Conservation (phyloP, 1,140 invertebrate species). For the Drosophila baimaii region DNA sequence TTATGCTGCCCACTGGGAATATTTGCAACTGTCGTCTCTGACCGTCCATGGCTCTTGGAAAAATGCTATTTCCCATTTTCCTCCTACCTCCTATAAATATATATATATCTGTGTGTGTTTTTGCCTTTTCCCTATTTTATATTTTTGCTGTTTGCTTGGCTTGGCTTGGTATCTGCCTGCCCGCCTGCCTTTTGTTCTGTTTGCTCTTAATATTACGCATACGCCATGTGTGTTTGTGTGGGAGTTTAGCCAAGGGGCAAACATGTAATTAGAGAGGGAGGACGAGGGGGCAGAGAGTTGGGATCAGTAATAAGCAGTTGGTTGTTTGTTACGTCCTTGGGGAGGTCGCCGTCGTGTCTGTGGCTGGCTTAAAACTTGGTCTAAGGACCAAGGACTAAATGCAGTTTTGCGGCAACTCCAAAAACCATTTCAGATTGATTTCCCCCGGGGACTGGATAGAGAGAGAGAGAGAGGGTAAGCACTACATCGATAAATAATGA, state of each 20-base stretch:
- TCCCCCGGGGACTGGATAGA: constrained; percentile 35
- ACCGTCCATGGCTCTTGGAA: constrained; percentile 8
- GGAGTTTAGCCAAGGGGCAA: constrained; percentile 38
- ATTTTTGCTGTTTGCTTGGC: constrained; percentile 50
- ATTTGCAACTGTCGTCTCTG: constrained; percentile 28
- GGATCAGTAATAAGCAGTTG: constrained; percentile 69
- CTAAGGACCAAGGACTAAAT: constrained; percentile 24
- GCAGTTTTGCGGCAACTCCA: constrained; percentile 39
- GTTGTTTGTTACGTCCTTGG: constrained; percentile 59
- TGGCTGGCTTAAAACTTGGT: constrained; percentile 41
- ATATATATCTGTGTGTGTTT: background rate
- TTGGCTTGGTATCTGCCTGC: background rate
- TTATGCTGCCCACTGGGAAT: constrained; percentile 53
- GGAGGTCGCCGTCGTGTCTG: constrained; percentile 30
- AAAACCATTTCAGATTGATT: constrained; percentile 68
- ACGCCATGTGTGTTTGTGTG: constrained; percentile 57
- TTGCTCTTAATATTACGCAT: constrained; percentile 67
- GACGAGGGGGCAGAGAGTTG: constrained; percentile 3
- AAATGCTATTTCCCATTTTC: constrained; percentile 27
- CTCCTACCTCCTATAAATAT: too few relatives aligned
- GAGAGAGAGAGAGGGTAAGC: background rate
- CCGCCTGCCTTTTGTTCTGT: constrained; percentile 28
- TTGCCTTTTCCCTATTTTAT: constrained; percentile 37
- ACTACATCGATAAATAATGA: constrained; percentile 51
- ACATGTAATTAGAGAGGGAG: constrained; percentile 59